Percentiles rank a stretch among this genome's conserved stretches.
These are phyloP conservation scores for Orthonevra nobilis DNA, from an alignment of 2,888 invertebrate species.

Conservation along the genomic window DNA sequence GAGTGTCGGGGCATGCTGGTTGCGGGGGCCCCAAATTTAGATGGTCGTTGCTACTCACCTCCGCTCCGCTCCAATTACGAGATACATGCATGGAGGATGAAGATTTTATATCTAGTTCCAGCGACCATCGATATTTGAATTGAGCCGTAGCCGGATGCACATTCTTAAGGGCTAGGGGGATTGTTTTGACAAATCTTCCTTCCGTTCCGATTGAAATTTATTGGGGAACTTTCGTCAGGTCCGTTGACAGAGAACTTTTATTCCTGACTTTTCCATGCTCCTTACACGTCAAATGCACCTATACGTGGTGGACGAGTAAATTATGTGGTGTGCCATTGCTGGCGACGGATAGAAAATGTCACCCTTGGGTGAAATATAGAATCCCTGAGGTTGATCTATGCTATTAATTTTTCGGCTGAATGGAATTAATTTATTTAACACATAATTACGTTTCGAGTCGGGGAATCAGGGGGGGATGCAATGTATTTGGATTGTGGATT, in stretches of 20 bases:
- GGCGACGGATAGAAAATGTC: slow-evolving; percentile 52
- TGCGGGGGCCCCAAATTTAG: slow-evolving; percentile 27
- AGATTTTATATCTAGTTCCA: slow-evolving; percentile 58
- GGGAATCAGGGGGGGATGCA: too few species aligned
- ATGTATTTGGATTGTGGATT: slow-evolving; percentile 24
- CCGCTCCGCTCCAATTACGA: slow-evolving; percentile 66
- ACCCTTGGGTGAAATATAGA: slow-evolving; percentile 65
- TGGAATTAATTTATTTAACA: slow-evolving; percentile 70
- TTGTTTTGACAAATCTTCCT: slow-evolving; percentile 61
- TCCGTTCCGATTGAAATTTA: slow-evolving; percentile 31
- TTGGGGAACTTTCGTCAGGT: slow-evolving; percentile 47
- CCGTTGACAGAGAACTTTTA: slow-evolving; percentile 57
- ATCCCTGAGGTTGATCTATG: slow-evolving; percentile 62
- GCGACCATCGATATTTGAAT: slow-evolving; percentile 57
- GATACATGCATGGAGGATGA: slow-evolving; percentile 49
- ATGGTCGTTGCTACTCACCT: too few species aligned
- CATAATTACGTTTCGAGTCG: slow-evolving; percentile 63
- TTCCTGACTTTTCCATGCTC: slow-evolving; percentile 30
- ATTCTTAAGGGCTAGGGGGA: slow-evolving; percentile 26
- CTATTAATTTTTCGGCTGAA: slow-evolving; percentile 67
- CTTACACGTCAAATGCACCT: slow-evolving; percentile 5
- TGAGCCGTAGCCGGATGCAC: slow-evolving; percentile 41
- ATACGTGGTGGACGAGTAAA: slow-evolving; percentile 16
- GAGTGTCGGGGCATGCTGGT: slow-evolving; percentile 41
- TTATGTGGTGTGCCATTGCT: slow-evolving; percentile 28